These are phyloP conservation scores for Melinopterus prodromus DNA, from an alignment of 2,888 invertebrate genomes.

Conservation along the genomic window DNA sequence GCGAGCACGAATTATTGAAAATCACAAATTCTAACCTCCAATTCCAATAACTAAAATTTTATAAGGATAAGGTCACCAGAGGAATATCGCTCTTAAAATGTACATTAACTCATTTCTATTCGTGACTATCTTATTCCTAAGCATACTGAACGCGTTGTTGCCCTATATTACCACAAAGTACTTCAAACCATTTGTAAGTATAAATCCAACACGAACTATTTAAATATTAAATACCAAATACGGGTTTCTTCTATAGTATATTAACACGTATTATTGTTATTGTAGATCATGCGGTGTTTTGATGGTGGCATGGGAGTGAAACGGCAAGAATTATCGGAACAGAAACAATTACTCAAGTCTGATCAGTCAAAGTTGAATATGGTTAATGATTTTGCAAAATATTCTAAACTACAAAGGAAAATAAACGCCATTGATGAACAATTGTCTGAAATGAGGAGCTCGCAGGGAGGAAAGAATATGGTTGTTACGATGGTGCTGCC, in stretches of 20 bases:
- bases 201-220: neutral
- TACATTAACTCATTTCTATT: conserved; percentile 53
- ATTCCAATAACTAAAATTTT: too few species aligned
- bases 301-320: conserved; percentile 60
- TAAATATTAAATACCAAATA: too few species aligned
- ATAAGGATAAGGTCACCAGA: neutral
- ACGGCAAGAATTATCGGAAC: conserved; percentile 60
- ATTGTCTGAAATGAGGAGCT: conserved; percentile 56
- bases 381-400: conserved; percentile 68
- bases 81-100: conserved; percentile 14
- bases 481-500: conserved; percentile 48
- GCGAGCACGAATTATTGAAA: too few species aligned
- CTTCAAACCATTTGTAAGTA: neutral
- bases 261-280: conserved; percentile 23
- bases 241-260: too few species aligned
- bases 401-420: conserved; percentile 67
- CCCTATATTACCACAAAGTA: conserved; percentile 62
- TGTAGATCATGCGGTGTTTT: conserved; percentile 64
- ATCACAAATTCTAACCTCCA: too few species aligned
- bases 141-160: conserved; percentile 62
- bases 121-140: conserved; percentile 61
- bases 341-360: conserved; percentile 60
- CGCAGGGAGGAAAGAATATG: conserved; percentile 44
- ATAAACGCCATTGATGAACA: conserved; percentile 65
- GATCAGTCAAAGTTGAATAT: conserved; percentile 64